Evolutionary conservation across 2,888 invertebrate genomes (phyloP), one percentile per base, ranked within the genome.

Genomic region (Pristionchus fissidentatus): DNA sequence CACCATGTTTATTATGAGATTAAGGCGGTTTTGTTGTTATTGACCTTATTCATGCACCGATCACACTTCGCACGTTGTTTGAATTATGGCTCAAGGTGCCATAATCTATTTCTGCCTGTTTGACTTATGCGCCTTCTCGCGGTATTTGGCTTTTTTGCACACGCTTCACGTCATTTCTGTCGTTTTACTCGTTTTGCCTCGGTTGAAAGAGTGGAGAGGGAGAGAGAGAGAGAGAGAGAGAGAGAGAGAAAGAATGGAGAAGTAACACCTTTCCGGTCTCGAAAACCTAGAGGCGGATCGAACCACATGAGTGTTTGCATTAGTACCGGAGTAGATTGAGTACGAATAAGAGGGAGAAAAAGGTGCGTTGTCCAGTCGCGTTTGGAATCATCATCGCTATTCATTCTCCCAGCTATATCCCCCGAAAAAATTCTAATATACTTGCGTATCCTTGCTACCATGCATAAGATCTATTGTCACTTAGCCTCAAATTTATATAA

Each of bases 281-380:
- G 19, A 41, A 62, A 62, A 66, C 66, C 66, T 38, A 35, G 19
- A 19, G 5, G 38, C 41, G 0, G 35, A 22, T 10, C 52, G 4
- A 52, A 5, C 38, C 66, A n/a, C n/a, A 66, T 66, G 62, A n/a
- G 66, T 66, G 66, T 66, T 66, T 66, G 66, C 38, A 35, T 66
- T 38, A 29, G 62, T 62, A 62, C 66, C 66, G 15, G 38, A 66
- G 66, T 66, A 66, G 66, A 38, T 66, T 66, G 66, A 66, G 35
- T n/a, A n/a, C n/a, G 38, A 66, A 66, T 60, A 32, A n/a, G 66
- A 38, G 22, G 55, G 66, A 38, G 38, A 66, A 66, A 66, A 41
- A 38, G 35, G 32, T 8, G 62, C 10, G 62, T 8, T 66, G 66
- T 66, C 66, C 66, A 66, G 41, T 66, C 66, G n/a, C n/a, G n/a